Conservation (phyloP, 2,888 invertebrate genomes). For the Athalia cordata region DNA sequence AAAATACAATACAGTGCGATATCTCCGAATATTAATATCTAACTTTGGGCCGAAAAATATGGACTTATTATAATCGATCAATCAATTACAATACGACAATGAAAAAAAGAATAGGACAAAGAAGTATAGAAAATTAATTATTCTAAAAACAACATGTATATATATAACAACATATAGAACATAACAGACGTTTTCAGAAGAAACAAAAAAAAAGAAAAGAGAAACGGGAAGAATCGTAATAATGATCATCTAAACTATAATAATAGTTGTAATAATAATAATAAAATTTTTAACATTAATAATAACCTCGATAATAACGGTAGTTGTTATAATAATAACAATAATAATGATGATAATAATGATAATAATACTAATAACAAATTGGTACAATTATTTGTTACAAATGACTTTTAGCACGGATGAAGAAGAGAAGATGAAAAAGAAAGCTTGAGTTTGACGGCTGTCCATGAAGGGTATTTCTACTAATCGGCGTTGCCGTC, state of each 20-base stretch:
- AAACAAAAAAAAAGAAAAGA: slow-evolving; percentile 13
- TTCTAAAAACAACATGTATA: too few relatives aligned
- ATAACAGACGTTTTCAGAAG: not conserved
- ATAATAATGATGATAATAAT: not conserved
- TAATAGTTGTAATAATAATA: not conserved
- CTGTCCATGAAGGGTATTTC: too few relatives aligned
- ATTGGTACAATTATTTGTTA: slow-evolving; percentile 29
- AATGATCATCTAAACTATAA: not conserved
- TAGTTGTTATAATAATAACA: not conserved
- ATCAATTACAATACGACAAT: too few relatives aligned
- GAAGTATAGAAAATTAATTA: too few relatives aligned
- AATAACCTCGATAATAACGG: too few relatives aligned
- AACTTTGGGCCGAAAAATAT: too few relatives aligned
- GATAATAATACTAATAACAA: slow-evolving; percentile 33
- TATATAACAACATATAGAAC: not conserved
- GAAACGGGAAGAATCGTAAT: not conserved
- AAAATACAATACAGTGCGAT: too few relatives aligned
- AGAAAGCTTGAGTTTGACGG: not conserved
- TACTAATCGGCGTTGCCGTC: too few relatives aligned
- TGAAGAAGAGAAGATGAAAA: not conserved
- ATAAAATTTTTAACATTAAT: not conserved
- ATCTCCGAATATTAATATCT: too few relatives aligned
- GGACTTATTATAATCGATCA: too few relatives aligned
- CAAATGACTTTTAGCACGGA: slow-evolving; percentile 25
- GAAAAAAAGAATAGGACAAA: too few relatives aligned